These are phyloP conservation scores for Maniola hyperantus DNA, from an alignment of 2,888 invertebrate genomes.

Conservation along the genomic window DNA sequence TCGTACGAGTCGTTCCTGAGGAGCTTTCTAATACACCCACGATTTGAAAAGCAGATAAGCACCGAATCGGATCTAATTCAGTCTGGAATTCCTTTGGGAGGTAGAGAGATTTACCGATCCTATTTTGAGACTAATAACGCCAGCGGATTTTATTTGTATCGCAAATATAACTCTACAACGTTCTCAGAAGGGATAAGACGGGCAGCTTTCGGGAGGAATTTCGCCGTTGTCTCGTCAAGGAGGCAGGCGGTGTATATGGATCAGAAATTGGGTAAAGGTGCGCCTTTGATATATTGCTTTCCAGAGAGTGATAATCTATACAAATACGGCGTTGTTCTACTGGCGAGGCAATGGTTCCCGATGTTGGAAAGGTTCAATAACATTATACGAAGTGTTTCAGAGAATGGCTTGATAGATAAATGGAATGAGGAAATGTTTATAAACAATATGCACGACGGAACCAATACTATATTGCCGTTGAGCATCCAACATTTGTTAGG, in stretches of 20 bases:
- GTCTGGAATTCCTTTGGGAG: constrained; percentile 71
- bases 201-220: constrained; percentile 52
- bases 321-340: constrained; percentile 75
- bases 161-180: constrained; percentile 71
- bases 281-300: constrained; percentile 71
- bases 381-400: constrained; percentile 74
- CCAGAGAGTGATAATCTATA: constrained; percentile 73
- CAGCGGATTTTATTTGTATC: constrained; percentile 75
- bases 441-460: constrained; percentile 54
- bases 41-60: constrained; percentile 78
- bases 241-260: constrained; percentile 74
- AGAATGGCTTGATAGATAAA: constrained; percentile 77
- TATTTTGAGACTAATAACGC: constrained; percentile 78
- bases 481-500: constrained; percentile 72
- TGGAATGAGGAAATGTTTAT: constrained; percentile 75
- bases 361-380: constrained; percentile 69
- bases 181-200: constrained; percentile 64
- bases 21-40: constrained; percentile 78
- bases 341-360: constrained; percentile 75
- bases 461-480: constrained; percentile 62
- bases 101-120: constrained; percentile 75
- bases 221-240: constrained; percentile 72
- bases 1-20: constrained; percentile 78
- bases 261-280: constrained; percentile 71
- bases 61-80: constrained; percentile 70